A percentile compares a stretch with the other conserved stretches of the same genome.
phyloP scores from a whole-genome alignment of 2,113 vertebrate species.

The Microcebus ravelobensis region DNA sequence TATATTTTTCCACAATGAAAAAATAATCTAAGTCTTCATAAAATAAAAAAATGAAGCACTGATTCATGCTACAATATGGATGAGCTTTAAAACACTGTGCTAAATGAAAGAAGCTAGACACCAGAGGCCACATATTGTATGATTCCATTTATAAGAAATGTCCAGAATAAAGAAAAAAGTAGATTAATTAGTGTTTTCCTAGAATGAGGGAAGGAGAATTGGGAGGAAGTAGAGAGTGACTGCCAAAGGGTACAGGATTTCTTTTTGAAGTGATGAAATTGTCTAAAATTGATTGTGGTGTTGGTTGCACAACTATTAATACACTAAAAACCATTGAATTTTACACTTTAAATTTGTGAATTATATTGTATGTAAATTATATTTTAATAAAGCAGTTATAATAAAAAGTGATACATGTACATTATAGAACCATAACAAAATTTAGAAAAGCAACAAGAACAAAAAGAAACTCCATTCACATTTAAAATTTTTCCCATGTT shows the following conservation, averaged over 20 bases:
- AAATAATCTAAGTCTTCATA: too few species aligned
- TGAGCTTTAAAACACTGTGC: neutral
- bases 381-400: neutral
- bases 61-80: neutral
- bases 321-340: neutral
- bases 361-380: neutral
- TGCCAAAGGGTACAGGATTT: neutral
- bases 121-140: neutral
- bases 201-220: neutral
- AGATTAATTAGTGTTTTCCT: slow-evolving; percentile 4
- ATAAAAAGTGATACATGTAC: neutral
- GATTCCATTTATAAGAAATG: neutral
- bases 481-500: neutral
- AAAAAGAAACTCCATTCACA: neutral
- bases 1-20: too few species aligned
- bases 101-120: neutral
- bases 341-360: neutral
- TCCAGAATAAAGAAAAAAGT: neutral
- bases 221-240: neutral
- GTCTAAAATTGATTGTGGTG: neutral
- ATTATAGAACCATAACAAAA: neutral
- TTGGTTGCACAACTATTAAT: neutral
- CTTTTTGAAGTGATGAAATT: neutral
- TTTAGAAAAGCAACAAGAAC: neutral
- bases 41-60: neutral